phyloP scores from a whole-genome alignment of 2,113 vertebrate species.

The Dasypus novemcinctus region DNA sequence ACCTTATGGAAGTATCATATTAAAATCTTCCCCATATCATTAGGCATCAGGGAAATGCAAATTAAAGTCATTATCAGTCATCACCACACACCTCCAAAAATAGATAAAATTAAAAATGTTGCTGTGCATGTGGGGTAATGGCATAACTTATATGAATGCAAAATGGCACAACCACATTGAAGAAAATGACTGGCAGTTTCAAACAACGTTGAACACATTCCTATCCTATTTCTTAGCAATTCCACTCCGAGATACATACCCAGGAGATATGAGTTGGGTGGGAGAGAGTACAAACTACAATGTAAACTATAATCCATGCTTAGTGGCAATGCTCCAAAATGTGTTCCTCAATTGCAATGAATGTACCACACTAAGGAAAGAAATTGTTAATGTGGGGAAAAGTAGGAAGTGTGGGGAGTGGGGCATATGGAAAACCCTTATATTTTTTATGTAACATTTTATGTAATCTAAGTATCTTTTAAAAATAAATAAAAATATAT shows the following conservation, averaged over 20 bases:
- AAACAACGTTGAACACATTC: neutral
- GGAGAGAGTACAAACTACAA: too few relatives aligned
- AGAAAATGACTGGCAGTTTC: neutral
- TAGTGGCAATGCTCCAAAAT: too few relatives aligned
- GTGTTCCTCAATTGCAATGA: too few relatives aligned
- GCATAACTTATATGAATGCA: neutral
- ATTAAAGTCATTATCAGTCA: neutral
- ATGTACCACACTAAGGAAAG: too few relatives aligned
- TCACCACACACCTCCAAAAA: neutral
- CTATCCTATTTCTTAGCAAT: neutral
- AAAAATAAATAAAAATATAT: too few relatives aligned
- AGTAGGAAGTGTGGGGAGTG: too few relatives aligned
- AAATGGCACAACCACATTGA: neutral
- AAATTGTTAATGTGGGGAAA: too few relatives aligned
- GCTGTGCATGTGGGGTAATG: too few relatives aligned
- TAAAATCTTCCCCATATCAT: neutral
- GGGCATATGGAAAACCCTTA: too few relatives aligned
- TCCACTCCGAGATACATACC: rapidly evolving
- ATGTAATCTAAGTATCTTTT: too few relatives aligned
- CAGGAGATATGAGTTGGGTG: neutral
- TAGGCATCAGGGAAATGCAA: neutral
- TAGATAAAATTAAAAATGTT: neutral
- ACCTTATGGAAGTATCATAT: neutral
- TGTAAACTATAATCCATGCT: too few relatives aligned
- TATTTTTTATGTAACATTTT: too few relatives aligned